phyloP scores from a whole-genome alignment of 2,113 vertebrate genomes.

The Hemiprocne comata region DNA sequence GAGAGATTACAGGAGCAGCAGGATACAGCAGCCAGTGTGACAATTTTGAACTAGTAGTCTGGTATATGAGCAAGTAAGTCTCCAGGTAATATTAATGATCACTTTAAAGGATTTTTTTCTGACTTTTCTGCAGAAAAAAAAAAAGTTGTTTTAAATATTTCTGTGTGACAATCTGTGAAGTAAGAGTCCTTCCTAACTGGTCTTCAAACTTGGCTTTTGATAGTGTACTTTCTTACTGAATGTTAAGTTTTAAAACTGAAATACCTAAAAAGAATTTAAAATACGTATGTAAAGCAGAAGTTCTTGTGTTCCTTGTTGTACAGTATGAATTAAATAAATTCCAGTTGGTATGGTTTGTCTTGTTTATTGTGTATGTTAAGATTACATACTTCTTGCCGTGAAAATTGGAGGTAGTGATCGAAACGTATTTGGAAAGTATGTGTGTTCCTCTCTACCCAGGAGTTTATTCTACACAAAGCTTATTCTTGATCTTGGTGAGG shows the following conservation, averaged over 20 bases:
- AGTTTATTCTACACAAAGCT: background rate
- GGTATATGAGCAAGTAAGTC: background rate
- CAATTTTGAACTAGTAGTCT: background rate
- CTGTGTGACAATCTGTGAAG: background rate
- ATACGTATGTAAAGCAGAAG: background rate
- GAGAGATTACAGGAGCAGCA: background rate
- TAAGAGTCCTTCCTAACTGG: background rate
- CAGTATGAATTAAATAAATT: conserved; percentile 27
- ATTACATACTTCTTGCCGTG: background rate
- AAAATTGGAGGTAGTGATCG: background rate
- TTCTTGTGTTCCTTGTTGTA: background rate
- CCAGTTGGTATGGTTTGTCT: background rate
- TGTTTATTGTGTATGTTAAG: background rate
- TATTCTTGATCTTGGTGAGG: background rate
- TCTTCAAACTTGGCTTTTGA: conserved; percentile 21
- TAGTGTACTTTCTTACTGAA: background rate
- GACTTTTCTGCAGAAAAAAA: background rate
- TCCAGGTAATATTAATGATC: background rate
- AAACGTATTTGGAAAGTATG: background rate
- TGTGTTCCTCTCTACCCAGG: background rate
- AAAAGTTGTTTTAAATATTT: background rate
- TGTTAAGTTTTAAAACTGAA: conserved; percentile 49
- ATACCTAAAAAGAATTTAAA: background rate
- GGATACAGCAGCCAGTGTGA: background rate
- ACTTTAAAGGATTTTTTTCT: background rate